Evolutionary conservation across 2,797 vertebrate species (phyloP).

Genomic region (Enteromius treurensis): DNA sequence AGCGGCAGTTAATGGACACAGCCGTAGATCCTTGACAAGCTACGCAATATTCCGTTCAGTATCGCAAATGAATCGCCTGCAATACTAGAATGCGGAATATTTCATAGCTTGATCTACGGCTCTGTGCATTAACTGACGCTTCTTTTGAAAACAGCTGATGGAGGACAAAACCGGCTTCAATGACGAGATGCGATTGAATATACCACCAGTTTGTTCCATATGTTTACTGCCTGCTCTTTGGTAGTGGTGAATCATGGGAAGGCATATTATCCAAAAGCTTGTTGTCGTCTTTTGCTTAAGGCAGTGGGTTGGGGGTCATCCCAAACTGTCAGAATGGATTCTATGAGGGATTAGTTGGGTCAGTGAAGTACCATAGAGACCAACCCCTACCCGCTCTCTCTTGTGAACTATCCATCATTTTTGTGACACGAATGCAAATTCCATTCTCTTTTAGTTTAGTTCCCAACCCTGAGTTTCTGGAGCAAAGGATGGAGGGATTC

Average conservation of each 20-base stretch:
- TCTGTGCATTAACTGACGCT: no score
- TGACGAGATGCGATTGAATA: no score
- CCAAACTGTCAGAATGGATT: conserved; percentile 37
- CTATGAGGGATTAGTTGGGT: conserved; percentile 49
- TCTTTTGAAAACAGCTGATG: no score
- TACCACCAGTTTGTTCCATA: neutral
- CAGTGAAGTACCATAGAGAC: conserved; percentile 48
- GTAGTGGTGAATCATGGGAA: conserved; percentile 13
- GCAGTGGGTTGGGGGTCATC: conserved; percentile 52
- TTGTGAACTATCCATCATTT: conserved; percentile 42
- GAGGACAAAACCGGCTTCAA: no score
- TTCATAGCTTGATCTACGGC: no score
- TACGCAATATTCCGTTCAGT: no score
- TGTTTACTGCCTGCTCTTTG: neutral
- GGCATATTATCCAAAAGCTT: conserved; percentile 39
- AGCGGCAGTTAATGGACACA: no score
- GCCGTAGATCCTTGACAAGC: no score
- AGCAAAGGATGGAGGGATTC: neutral
- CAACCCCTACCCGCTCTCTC: conserved; percentile 25
- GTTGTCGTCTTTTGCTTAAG: conserved; percentile 22
- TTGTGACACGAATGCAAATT: conserved; percentile 33
- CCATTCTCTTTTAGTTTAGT: conserved; percentile 6
- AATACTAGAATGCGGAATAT: no score
- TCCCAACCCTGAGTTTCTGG: neutral
- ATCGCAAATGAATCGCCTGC: no score